phyloP scores from a whole-genome alignment of 2,797 vertebrate genomes.

The Melanotaenia trifasciata region DNA sequence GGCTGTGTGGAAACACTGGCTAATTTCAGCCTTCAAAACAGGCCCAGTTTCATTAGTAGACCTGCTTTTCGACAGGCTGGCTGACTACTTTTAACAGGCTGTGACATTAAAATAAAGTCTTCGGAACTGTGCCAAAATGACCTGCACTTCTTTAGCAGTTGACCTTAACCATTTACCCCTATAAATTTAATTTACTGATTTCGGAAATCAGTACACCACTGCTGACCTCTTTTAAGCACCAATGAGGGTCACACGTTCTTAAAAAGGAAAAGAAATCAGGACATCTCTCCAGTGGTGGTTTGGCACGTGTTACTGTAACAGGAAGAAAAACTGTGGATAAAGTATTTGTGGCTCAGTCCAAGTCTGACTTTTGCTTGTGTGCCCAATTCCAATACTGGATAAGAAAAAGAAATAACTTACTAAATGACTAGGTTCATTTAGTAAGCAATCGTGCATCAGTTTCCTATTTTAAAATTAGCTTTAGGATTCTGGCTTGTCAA shows the following conservation, averaged over 20 bases:
- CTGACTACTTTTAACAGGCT: slow-evolving; percentile 17
- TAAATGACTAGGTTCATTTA: neutral
- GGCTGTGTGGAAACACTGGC: slow-evolving; percentile 59
- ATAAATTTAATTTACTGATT: slow-evolving; percentile 5
- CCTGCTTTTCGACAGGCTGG: slow-evolving; percentile 20
- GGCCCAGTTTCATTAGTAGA: slow-evolving; percentile 9
- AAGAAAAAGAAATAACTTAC: slow-evolving; percentile 30
- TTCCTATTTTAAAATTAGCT: slow-evolving; percentile 8
- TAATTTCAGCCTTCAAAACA: slow-evolving; percentile 36
- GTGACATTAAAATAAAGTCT: slow-evolving; percentile 12
- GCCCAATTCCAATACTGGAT: slow-evolving; percentile 14
- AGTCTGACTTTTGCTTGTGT: slow-evolving; percentile 25
- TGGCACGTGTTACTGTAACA: slow-evolving; percentile 19
- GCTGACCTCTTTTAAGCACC: slow-evolving; percentile 25
- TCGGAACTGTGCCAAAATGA: slow-evolving; percentile 30
- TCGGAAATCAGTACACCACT: slow-evolving; percentile 36
- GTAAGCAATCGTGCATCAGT: neutral
- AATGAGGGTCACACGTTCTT: slow-evolving; percentile 41
- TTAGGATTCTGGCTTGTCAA: neutral
- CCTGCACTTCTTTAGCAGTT: slow-evolving; percentile 6
- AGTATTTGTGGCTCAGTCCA: slow-evolving; percentile 1
- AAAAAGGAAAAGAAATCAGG: slow-evolving; percentile 54
- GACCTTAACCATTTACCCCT: neutral
- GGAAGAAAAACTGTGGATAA: neutral
- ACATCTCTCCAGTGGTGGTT: slow-evolving; percentile 37